These are phyloP conservation scores for Progne subis DNA, from an alignment of 2,113 vertebrate genomes.

Conservation along the genomic window DNA sequence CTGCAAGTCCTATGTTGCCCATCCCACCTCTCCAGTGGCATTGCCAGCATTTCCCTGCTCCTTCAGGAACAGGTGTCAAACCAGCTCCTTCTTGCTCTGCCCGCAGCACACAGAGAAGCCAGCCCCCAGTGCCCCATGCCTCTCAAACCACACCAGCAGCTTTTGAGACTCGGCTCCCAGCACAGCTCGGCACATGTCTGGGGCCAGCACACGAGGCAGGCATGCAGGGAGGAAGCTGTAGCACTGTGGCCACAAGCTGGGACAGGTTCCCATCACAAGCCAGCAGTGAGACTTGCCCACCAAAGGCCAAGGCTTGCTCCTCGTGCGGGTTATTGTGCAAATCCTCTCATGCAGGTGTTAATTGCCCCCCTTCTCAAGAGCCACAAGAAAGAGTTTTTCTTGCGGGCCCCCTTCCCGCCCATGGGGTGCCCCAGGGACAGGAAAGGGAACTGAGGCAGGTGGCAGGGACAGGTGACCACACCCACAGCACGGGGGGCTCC, in stretches of 20 bases:
- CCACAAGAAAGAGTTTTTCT: not conserved
- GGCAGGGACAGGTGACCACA: not conserved
- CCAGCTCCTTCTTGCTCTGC: not conserved
- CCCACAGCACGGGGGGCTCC: rapidly evolving
- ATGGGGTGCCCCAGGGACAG: not conserved
- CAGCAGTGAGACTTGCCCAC: not conserved
- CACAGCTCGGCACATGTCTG: rapidly evolving
- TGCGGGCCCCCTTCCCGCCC: rapidly evolving
- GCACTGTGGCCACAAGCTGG: rapidly evolving
- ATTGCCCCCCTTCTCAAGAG: not conserved
- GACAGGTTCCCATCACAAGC: not conserved
- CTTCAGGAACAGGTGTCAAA: not conserved
- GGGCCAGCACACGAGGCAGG: rapidly evolving
- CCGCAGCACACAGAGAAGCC: not conserved
- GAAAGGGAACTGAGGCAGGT: not conserved
- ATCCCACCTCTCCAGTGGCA: not conserved
- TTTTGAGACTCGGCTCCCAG: rapidly evolving
- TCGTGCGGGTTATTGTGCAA: rapidly evolving
- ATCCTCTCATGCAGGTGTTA: not conserved
- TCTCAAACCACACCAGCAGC: not conserved
- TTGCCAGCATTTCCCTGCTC: not conserved
- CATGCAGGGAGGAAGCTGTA: not conserved
- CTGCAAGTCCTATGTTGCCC: not conserved
- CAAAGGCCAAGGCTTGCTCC: not conserved
- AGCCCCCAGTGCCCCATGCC: not conserved